These are phyloP conservation scores for Peromyscus melanophrys DNA, from an alignment of 2,797 vertebrate genomes.

Conservation along the genomic window DNA sequence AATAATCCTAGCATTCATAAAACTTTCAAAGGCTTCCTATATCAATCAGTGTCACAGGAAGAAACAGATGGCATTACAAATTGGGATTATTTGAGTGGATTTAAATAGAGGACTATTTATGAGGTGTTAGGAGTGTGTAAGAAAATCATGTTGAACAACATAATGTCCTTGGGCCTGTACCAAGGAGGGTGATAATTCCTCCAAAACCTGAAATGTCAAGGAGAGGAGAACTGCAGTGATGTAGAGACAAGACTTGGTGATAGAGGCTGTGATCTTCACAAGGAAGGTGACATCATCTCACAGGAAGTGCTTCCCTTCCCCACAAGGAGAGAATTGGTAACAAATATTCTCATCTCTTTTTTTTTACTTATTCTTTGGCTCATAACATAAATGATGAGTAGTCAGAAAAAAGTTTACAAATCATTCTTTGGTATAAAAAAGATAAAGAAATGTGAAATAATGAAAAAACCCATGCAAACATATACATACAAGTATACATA, in stretches of 20 bases:
- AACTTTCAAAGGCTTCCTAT: constrained; percentile 54
- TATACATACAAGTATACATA: neutral
- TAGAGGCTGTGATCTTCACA: neutral
- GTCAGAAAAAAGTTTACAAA: neutral
- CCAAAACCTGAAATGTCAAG: neutral
- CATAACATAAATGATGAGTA: neutral
- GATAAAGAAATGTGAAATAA: neutral
- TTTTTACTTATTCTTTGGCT: neutral
- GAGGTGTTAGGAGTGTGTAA: neutral
- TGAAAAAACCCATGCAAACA: neutral
- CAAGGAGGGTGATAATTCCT: neutral
- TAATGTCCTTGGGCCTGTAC: neutral
- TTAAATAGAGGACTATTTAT: constrained; percentile 71
- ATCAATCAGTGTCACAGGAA: constrained; percentile 64
- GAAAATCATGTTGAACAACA: constrained; percentile 41
- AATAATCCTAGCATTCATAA: constrained; percentile 51
- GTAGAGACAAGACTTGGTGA: neutral
- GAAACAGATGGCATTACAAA: constrained; percentile 67
- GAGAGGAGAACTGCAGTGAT: neutral
- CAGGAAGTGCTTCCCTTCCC: rapidly evolving
- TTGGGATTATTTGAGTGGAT: constrained; percentile 42
- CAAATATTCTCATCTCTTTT: neutral
- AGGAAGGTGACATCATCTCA: neutral
- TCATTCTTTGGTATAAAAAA: neutral
- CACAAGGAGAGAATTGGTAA: neutral